A percentile compares a stretch with the other conserved stretches of the same genome.
Evolutionary conservation across 2,113 vertebrate species (phyloP).

Genomic region (Sorex fumeus): DNA sequence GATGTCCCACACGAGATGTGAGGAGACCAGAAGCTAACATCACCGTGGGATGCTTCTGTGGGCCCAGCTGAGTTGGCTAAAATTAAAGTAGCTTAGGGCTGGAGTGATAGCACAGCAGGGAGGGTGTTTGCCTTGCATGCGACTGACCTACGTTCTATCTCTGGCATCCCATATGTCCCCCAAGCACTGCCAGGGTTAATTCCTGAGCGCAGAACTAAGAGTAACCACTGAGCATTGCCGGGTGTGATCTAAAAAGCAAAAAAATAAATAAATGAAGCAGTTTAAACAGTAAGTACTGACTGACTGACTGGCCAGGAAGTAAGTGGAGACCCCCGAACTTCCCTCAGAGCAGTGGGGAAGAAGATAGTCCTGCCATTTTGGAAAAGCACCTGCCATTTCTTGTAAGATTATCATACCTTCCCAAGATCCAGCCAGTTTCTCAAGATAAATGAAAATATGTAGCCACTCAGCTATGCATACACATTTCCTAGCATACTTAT

Average conservation of each 20-base stretch:
- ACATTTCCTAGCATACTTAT: neutral
- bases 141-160: too few species aligned
- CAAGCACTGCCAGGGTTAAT: too few species aligned
- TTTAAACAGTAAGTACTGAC: neutral
- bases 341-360: neutral
- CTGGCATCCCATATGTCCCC: too few species aligned
- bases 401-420: constrained; percentile 19
- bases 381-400: neutral
- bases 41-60: neutral
- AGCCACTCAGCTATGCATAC: neutral
- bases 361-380: neutral
- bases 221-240: too few species aligned
- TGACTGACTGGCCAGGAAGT: neutral
- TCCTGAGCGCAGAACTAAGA: too few species aligned
- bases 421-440: neutral
- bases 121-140: too few species aligned
- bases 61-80: neutral
- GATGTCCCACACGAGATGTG: neutral
- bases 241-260: too few species aligned
- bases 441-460: neutral
- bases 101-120: too few species aligned
- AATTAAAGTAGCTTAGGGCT: neutral
- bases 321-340: neutral
- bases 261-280: too few species aligned
- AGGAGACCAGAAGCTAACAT: constrained; percentile 10